A percentile compares a stretch with the other conserved stretches of the same genome.
Evolutionary conservation across 2,113 vertebrate genomes (phyloP).

Genomic region (Petromus typicus): DNA sequence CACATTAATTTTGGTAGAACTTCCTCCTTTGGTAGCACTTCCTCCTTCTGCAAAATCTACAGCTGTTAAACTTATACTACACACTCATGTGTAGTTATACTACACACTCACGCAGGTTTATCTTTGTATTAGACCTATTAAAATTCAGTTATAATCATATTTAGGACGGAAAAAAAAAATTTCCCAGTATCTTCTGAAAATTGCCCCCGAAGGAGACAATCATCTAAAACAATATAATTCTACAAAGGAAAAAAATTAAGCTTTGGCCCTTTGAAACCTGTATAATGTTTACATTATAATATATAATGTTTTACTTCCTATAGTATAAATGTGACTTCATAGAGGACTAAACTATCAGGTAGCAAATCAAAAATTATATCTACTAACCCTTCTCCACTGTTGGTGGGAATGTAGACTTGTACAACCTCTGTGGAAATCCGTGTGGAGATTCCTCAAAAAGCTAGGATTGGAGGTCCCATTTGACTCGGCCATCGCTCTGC

Average conservation of each 20-base stretch:
- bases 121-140: conserved; percentile 30
- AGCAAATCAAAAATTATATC: too few relatives aligned
- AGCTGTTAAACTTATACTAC: neutral
- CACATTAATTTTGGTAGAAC: too few relatives aligned
- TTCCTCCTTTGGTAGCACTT: conserved; percentile 8
- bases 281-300: too few relatives aligned
- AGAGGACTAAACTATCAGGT: conserved; percentile 19
- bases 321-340: conserved; percentile 38
- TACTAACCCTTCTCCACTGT: too few relatives aligned
- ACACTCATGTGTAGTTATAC: neutral
- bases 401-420: too few relatives aligned
- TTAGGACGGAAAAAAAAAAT: conserved; percentile 54
- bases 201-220: neutral
- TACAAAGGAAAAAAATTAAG: conserved; percentile 17
- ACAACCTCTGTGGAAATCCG: too few relatives aligned
- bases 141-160: conserved; percentile 44
- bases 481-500: too few relatives aligned
- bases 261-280: conserved; percentile 12
- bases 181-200: conserved; percentile 21
- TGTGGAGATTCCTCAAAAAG: too few relatives aligned
- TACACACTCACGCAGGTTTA: neutral
- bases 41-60: conserved; percentile 23
- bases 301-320: conserved; percentile 26
- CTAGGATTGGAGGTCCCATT: too few relatives aligned
- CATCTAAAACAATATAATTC: conserved; percentile 42